phyloP scores from a whole-genome alignment of 2,888 invertebrate species.

The Phyllotreta cruciferae region DNA sequence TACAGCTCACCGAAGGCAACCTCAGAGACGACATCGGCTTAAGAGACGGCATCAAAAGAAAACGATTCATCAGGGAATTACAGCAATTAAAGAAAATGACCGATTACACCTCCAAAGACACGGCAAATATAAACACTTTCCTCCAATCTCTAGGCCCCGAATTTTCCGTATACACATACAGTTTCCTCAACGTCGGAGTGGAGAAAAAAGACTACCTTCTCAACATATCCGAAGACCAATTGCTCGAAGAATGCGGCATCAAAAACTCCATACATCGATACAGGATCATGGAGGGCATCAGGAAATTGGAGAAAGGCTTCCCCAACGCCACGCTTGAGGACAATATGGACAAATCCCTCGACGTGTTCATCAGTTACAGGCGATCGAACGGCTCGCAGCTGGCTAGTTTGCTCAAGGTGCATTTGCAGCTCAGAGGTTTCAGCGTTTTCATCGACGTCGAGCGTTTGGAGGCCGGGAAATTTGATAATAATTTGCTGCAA shows the following conservation, averaged over 20 bases:
- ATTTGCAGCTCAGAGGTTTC: slow-evolving; percentile 93
- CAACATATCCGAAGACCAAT: slow-evolving; percentile 88
- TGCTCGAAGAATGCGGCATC: slow-evolving; percentile 89
- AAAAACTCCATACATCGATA: slow-evolving; percentile 93
- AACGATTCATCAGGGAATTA: slow-evolving; percentile 91
- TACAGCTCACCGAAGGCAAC: slow-evolving; percentile 92
- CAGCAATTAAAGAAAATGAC: slow-evolving; percentile 94
- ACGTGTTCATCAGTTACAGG: slow-evolving; percentile 98
- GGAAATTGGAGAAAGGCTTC: slow-evolving; percentile 72
- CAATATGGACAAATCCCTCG: slow-evolving; percentile 86
- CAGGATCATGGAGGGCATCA: slow-evolving; percentile 87
- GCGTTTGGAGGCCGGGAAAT: slow-evolving; percentile 96
- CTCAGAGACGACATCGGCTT: slow-evolving; percentile 92
- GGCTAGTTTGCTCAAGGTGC: slow-evolving; percentile 94
- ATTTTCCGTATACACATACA: slow-evolving; percentile 95
- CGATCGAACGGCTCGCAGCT: slow-evolving; percentile 97
- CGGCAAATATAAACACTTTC: slow-evolving; percentile 87
- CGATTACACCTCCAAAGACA: slow-evolving; percentile 93
- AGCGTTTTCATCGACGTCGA: slow-evolving; percentile 99
- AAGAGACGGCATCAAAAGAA: slow-evolving; percentile 89
- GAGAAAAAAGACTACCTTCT: slow-evolving; percentile 84
- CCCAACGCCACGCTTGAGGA: slow-evolving; percentile 74
- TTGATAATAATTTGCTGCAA: slow-evolving; percentile 95
- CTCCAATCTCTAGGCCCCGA: slow-evolving; percentile 85
- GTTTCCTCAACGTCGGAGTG: slow-evolving; percentile 94